A percentile compares a stretch with the other conserved stretches of the same genome.
These are phyloP conservation scores for Nephrotoma flavescens DNA, from an alignment of 2,888 invertebrate genomes.

Conservation along the genomic window DNA sequence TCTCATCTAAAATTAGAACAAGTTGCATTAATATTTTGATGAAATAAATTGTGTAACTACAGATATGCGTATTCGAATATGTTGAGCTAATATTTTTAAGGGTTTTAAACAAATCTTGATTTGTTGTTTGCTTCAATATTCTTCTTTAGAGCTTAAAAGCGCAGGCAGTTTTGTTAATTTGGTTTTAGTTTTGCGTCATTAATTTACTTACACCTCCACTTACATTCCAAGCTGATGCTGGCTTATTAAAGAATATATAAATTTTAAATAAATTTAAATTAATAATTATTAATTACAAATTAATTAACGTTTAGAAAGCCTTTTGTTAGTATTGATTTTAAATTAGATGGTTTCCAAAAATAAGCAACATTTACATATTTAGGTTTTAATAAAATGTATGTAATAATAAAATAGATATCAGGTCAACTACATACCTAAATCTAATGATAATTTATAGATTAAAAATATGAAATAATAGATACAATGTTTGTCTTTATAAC, in stretches of 20 bases:
- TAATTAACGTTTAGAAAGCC: background rate
- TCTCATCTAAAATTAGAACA: slow-evolving; percentile 2
- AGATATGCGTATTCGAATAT: too few relatives aligned
- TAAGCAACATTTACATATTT: too few relatives aligned
- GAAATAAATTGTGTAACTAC: background rate
- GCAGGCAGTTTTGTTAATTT: background rate
- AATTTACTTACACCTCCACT: background rate
- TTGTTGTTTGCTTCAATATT: too few relatives aligned
- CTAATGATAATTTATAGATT: background rate
- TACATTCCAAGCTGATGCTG: background rate
- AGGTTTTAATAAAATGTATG: too few relatives aligned
- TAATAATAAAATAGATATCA: background rate
- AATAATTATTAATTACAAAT: background rate
- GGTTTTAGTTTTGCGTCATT: background rate
- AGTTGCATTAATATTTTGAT: background rate
- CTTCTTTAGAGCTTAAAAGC: background rate
- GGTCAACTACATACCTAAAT: background rate
- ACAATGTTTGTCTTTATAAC: background rate
- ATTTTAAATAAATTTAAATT: background rate
- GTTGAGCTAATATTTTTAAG: too few relatives aligned
- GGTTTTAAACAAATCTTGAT: too few relatives aligned
- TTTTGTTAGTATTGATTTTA: background rate
- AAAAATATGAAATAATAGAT: background rate
- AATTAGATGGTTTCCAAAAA: too few relatives aligned
- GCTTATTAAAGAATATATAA: background rate